Evolutionary conservation across 2,797 vertebrate species (phyloP).

Genomic region (Yasuhikotakia modesta): DNA sequence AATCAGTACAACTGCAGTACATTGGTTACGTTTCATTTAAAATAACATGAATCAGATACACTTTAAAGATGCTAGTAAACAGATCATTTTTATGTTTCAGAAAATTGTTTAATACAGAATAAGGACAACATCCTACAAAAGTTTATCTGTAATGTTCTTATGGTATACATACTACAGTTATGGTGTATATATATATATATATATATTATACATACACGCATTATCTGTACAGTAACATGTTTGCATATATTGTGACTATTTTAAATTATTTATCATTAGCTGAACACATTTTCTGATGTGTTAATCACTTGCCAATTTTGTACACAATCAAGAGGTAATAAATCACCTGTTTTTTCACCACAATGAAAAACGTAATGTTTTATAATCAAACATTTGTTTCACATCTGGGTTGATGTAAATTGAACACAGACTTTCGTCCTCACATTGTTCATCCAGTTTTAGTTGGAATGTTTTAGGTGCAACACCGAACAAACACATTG

Average conservation of each 20-base stretch:
- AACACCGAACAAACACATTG: conserved; percentile 39
- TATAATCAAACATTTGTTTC: neutral
- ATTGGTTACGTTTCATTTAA: neutral
- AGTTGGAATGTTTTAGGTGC: neutral
- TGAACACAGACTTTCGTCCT: neutral
- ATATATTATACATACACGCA: too few relatives aligned
- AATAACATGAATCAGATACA: neutral
- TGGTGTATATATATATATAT: conserved; percentile 17
- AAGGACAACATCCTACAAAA: conserved; percentile 10
- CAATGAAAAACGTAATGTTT: neutral
- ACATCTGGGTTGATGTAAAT: neutral
- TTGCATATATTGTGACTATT: conserved; percentile 2
- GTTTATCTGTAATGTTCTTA: neutral
- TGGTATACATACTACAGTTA: neutral
- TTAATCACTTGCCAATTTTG: conserved; percentile 46
- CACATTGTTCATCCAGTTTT: neutral
- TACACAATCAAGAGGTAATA: conserved; percentile 50
- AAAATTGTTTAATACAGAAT: conserved; percentile 38
- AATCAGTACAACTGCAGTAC: neutral
- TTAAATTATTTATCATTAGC: conserved; percentile 2
- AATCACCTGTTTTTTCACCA: conserved; percentile 7
- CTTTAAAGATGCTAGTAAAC: neutral
- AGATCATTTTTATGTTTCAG: too few relatives aligned
- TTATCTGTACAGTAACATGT: conserved; percentile 10
- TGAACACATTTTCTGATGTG: conserved; percentile 26